A percentile compares a stretch with the other conserved stretches of the same genome.
These are phyloP conservation scores for Lordiphosa andalusiaca DNA, from an alignment of 2,888 invertebrate species.

Conservation along the genomic window DNA sequence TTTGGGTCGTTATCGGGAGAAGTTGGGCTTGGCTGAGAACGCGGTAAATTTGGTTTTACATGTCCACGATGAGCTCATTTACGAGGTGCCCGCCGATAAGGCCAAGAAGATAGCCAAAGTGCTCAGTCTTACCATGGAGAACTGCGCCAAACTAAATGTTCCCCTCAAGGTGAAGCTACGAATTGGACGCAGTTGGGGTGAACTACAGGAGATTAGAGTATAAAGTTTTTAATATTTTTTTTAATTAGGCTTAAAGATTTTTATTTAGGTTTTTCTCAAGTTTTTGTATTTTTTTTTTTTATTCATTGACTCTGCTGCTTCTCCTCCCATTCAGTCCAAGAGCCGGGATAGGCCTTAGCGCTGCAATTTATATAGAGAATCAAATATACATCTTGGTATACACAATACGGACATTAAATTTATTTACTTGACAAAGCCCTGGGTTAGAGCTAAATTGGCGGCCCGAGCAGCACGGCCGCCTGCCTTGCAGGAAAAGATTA, in stretches of 20 bases:
- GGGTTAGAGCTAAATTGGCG: constrained; percentile 81
- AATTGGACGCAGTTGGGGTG: constrained; percentile 91
- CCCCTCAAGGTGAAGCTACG: constrained; percentile 94
- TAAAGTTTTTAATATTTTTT: constrained; percentile 34
- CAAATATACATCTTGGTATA: constrained; percentile 25
- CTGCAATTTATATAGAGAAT: constrained; percentile 51
- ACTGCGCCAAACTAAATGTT: constrained; percentile 86
- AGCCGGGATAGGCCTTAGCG: constrained; percentile 78
- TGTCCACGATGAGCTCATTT: constrained; percentile 97
- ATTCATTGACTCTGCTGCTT: constrained; percentile 59
- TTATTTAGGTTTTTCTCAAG: constrained; percentile 13
- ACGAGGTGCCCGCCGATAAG: constrained; percentile 87
- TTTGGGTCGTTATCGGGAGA: constrained; percentile 80
- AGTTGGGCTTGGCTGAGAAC: constrained; percentile 73
- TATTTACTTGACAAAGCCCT: constrained; percentile 77
- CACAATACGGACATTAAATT: background rate
- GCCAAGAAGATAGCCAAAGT: constrained; percentile 83
- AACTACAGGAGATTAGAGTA: constrained; percentile 68
- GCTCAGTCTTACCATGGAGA: constrained; percentile 90
- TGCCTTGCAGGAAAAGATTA: constrained; percentile 86
- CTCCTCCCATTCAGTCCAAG: constrained; percentile 80
- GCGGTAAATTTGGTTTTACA: constrained; percentile 89
- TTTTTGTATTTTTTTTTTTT: constrained; percentile 8
- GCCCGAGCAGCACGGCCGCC: constrained; percentile 86
- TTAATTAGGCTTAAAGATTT: constrained; percentile 11